Conservation (phyloP, 1,140 invertebrate species). For the Littorina saxatilis region DNA sequence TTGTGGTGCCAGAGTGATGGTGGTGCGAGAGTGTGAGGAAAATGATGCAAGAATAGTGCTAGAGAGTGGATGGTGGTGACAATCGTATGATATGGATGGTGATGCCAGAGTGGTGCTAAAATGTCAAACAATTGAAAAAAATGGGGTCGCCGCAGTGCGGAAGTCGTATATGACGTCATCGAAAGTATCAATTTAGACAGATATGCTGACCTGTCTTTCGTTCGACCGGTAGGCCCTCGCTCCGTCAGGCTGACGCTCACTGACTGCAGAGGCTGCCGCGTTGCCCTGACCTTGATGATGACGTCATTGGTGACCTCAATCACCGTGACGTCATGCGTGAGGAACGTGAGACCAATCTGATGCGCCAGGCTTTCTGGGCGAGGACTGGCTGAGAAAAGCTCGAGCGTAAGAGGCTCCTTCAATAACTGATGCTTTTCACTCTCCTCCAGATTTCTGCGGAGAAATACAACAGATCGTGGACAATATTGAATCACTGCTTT, state of each 20-base stretch:
- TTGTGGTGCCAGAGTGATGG: no score
- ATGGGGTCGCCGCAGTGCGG: no score
- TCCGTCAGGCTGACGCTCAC: constrained; percentile 38
- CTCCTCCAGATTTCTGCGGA: constrained; percentile 47
- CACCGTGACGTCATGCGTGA: constrained; percentile 41
- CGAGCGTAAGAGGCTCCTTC: constrained; percentile 47
- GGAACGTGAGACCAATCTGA: constrained; percentile 30
- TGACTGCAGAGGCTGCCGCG: constrained; percentile 34
- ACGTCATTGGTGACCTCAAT: constrained; percentile 40
- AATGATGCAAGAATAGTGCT: no score
- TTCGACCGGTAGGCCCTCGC: neutral
- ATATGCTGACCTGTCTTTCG: no score
- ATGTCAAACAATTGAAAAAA: no score
- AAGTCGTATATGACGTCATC: no score
- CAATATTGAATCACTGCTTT: neutral
- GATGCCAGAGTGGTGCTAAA: no score
- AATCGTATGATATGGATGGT: no score
- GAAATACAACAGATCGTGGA: no score
- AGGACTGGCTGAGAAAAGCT: constrained; percentile 50
- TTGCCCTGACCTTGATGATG: constrained; percentile 39
- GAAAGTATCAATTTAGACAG: no score
- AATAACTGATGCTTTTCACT: constrained; percentile 54
- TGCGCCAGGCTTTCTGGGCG: constrained; percentile 38
- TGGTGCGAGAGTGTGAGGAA: no score
- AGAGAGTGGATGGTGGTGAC: no score